Base-by-base conservation (phyloP, 92 coral and sea anemone genomes). In the Zoanthus sociatus region DNA sequence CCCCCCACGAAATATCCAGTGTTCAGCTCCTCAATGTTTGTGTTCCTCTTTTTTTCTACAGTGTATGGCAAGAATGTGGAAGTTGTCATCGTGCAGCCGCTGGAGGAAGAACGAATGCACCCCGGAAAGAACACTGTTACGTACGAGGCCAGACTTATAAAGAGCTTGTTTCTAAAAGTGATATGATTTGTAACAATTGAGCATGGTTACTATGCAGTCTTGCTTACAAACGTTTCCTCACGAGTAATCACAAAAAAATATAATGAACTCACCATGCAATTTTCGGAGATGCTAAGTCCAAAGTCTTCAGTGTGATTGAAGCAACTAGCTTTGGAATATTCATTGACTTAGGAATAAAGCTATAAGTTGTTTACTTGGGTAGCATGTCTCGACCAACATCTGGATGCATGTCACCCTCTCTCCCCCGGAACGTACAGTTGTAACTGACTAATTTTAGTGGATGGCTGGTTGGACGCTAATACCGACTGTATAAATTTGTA, bases 91-190 rank as follows among this genome's bases (percentile, higher is more conserved):
- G 98, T 95, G 82, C 99, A 97, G 83, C 99, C 99, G 4, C 79
- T 97, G 77, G 99, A 97, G 64, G 99, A 97, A 78, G 98, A 97
- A 69, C 94, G 91, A 42, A 88, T 93, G 70, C 99, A 97, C 83
- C 99, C 99, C 5, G 99, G 99, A 73, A 97, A 94, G 81, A 97
- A 97, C 86, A 97, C 99, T 7, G 99, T 97, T 44, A 95, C 99
- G 3, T 97, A 90, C 84, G 99, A 97, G 91, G 98, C 99, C 46
- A 84, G 99, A 45, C 86, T 92, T 17, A 88, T 97, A 68, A 97
- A 97, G 76, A 97, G 99, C 89, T 88, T 97, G 83, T 95, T 95
- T 81, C 87, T 97, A 54, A 92, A 93, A 79, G 92, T 97, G 50
- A 88, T 94, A 77, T 96, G 78, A 78, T 15, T 17, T 33, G 31